phyloP scores from a whole-genome alignment of 2,797 vertebrate genomes.

The Hybognathus amarus region DNA sequence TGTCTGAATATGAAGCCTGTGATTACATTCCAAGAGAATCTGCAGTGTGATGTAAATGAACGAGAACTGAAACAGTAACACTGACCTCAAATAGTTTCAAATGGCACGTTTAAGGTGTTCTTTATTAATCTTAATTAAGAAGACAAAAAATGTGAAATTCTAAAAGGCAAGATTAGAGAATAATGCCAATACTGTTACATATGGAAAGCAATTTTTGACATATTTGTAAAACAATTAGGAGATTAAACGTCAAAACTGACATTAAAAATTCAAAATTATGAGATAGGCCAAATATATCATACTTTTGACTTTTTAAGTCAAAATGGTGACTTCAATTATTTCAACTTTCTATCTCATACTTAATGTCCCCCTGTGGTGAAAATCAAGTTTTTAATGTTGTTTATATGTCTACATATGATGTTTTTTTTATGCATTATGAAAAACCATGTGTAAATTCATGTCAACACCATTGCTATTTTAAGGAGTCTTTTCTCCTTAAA shows the following conservation, averaged over 20 bases:
- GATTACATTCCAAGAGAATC: conserved; percentile 18
- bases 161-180: not conserved
- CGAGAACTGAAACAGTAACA: not conserved
- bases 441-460: too few species aligned
- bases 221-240: not conserved
- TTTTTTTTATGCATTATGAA: too few species aligned
- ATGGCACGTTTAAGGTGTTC: not conserved
- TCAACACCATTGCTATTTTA: too few species aligned
- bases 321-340: not conserved
- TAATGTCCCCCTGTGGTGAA: too few species aligned
- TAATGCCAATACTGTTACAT: not conserved
- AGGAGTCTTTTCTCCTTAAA: too few species aligned
- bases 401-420: too few species aligned
- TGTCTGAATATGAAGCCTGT: conserved; percentile 9
- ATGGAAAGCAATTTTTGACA: too few species aligned
- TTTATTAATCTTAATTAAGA: not conserved
- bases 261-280: not conserved
- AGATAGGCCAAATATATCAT: not conserved
- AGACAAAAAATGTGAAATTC: not conserved
- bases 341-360: not conserved
- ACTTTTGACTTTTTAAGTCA: not conserved
- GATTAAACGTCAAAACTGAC: not conserved
- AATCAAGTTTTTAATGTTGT: too few species aligned
- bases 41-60: conserved; percentile 1
- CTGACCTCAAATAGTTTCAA: not conserved